Evolutionary conservation across 2,888 invertebrate genomes (phyloP).

Genomic region (Plagodis dolabraria): DNA sequence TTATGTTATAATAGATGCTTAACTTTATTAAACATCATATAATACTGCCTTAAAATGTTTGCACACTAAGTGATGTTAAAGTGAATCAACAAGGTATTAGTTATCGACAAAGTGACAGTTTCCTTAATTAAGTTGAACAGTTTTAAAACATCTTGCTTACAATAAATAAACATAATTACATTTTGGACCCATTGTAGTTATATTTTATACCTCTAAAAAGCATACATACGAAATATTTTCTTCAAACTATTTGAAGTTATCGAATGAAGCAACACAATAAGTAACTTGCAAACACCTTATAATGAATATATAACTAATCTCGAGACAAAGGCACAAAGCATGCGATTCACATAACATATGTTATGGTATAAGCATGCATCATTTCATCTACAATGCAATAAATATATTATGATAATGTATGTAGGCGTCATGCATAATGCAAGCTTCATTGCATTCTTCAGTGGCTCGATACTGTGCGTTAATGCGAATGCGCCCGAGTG

Average conservation of each 20-base stretch:
- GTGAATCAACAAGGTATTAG: too few relatives aligned
- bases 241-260: conserved; percentile 3
- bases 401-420: conserved; percentile 45
- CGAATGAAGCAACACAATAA: conserved; percentile 16
- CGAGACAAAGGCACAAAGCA: conserved; percentile 61
- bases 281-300: conserved; percentile 5
- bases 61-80: too few relatives aligned
- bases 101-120: not conserved
- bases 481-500: conserved; percentile 7
- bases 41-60: too few relatives aligned
- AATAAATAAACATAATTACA: too few relatives aligned
- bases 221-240: not conserved
- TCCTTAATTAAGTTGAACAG: not conserved
- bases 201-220: too few relatives aligned
- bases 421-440: conserved; percentile 56
- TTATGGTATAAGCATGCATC: conserved; percentile 57
- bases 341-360: conserved; percentile 61
- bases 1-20: too few relatives aligned
- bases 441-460: conserved; percentile 72
- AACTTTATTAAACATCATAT: too few relatives aligned
- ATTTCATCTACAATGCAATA: conserved; percentile 57
- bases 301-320: conserved; percentile 19
- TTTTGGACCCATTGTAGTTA: too few relatives aligned
- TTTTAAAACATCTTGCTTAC: too few relatives aligned
- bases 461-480: conserved; percentile 51